Percentiles rank a stretch among this genome's conserved stretches.
Conservation (phyloP, 2,113 vertebrate species). For the Gorsachius goisagi region DNA sequence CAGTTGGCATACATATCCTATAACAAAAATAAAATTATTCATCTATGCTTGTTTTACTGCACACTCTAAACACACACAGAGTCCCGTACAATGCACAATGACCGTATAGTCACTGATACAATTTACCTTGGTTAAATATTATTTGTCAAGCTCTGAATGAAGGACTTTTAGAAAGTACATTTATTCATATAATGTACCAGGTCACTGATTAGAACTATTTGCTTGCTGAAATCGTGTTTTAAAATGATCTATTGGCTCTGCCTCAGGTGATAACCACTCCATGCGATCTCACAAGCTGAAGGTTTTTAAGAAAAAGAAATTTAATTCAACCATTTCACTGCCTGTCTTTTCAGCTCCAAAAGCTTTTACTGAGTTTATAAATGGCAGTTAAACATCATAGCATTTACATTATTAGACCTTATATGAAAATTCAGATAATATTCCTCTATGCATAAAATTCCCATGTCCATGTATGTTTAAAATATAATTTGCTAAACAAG, state of each 20-base stretch:
- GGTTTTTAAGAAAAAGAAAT: not conserved
- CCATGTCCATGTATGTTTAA: not conserved
- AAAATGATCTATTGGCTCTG: constrained; percentile 1
- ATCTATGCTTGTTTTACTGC: not conserved
- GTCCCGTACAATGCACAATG: not conserved
- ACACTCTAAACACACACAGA: not conserved
- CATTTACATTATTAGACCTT: not conserved
- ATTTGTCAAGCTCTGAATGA: not conserved
- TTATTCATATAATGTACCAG: not conserved
- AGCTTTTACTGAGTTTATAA: constrained; percentile 5
- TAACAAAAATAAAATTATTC: not conserved
- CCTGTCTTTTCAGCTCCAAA: not conserved
- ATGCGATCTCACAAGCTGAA: not conserved
- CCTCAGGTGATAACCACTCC: not conserved
- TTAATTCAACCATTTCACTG: not conserved
- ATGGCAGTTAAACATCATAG: not conserved
- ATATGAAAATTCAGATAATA: not conserved
- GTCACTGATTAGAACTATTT: not conserved
- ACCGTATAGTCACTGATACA: not conserved
- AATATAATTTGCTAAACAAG: not conserved
- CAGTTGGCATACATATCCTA: not conserved
- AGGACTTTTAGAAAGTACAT: not conserved
- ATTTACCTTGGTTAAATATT: not conserved
- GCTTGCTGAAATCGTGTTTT: not conserved
- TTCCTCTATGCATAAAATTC: not conserved